Conservation (phyloP, 2,888 invertebrate genomes). For the Cremastinae sp. region DNA sequence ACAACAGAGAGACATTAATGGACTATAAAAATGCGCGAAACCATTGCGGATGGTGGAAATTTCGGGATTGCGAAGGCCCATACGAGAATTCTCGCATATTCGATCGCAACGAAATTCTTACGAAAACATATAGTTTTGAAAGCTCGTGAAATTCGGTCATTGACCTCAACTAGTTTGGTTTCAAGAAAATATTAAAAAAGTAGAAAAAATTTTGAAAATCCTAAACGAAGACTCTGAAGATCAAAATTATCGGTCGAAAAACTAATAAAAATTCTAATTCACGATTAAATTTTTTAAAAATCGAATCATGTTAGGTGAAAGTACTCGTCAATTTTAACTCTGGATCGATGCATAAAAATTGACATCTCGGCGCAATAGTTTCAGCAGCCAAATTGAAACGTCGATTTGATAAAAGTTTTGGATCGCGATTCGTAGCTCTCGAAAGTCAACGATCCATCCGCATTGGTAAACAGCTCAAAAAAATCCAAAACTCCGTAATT, state of each 20-base stretch:
- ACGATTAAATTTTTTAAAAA: too few species aligned
- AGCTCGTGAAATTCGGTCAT: too few species aligned
- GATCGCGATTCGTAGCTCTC: conserved; percentile 13
- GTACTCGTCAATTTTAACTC: too few species aligned
- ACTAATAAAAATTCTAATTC: conserved; percentile 6
- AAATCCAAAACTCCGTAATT: conserved; percentile 51
- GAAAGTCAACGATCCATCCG: conserved; percentile 20
- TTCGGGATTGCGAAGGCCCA: conserved; percentile 44
- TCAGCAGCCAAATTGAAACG: too few species aligned
- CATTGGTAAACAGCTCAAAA: conserved; percentile 23
- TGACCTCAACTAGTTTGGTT: too few species aligned
- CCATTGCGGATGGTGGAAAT: conserved; percentile 57
- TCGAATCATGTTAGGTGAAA: too few species aligned
- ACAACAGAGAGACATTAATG: conserved; percentile 34
- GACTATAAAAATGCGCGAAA: conserved; percentile 40
- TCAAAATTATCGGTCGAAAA: too few species aligned
- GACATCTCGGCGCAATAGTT: background rate
- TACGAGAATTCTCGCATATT: conserved; percentile 39
- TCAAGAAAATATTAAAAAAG: too few species aligned
- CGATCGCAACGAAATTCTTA: conserved; percentile 16
- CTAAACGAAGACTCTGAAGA: too few species aligned
- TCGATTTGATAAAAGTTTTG: background rate
- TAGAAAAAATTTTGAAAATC: too few species aligned
- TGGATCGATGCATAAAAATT: background rate
- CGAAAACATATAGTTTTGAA: too few species aligned